These are phyloP conservation scores for Brachynemurus nebulosus DNA, from an alignment of 2,888 invertebrate species.

Conservation along the genomic window DNA sequence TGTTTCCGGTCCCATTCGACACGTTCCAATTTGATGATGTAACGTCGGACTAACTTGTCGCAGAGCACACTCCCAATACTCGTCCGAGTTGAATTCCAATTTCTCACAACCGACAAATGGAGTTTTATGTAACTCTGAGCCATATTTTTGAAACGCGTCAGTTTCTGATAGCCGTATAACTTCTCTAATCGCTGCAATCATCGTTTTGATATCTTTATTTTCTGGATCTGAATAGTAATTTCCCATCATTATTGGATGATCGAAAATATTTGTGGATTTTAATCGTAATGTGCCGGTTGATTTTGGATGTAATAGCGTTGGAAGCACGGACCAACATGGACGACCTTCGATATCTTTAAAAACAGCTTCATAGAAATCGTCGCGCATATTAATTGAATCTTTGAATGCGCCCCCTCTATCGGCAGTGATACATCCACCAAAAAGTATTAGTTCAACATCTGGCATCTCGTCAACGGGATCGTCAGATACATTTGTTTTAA, in stretches of 20 bases:
- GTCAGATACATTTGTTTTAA: constrained; percentile 40
- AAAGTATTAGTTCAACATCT: constrained; percentile 54
- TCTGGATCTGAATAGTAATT: constrained; percentile 38
- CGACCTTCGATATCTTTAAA: not conserved
- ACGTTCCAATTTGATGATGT: constrained; percentile 53
- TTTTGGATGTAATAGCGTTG: constrained; percentile 43
- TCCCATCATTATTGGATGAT: constrained; percentile 44
- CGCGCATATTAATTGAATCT: not conserved
- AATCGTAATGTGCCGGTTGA: constrained; percentile 37
- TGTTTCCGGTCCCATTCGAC: constrained; percentile 52
- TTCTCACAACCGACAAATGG: constrained; percentile 38
- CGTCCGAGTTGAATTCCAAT: constrained; percentile 39
- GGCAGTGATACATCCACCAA: constrained; percentile 32
- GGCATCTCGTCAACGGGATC: constrained; percentile 42
- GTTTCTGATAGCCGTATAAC: constrained; percentile 34
- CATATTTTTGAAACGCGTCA: constrained; percentile 38
- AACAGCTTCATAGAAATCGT: constrained; percentile 3
- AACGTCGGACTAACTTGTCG: constrained; percentile 45
- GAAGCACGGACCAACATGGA: constrained; percentile 32
- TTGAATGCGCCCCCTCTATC: constrained; percentile 1
- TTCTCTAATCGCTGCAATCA: constrained; percentile 39
- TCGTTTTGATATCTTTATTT: constrained; percentile 32
- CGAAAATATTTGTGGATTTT: constrained; percentile 37
- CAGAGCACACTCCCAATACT: constrained; percentile 57
- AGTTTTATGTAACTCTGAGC: constrained; percentile 36